Evolutionary conservation across 1,140 invertebrate genomes (phyloP).

Genomic region (Macrocentrus cingulum): DNA sequence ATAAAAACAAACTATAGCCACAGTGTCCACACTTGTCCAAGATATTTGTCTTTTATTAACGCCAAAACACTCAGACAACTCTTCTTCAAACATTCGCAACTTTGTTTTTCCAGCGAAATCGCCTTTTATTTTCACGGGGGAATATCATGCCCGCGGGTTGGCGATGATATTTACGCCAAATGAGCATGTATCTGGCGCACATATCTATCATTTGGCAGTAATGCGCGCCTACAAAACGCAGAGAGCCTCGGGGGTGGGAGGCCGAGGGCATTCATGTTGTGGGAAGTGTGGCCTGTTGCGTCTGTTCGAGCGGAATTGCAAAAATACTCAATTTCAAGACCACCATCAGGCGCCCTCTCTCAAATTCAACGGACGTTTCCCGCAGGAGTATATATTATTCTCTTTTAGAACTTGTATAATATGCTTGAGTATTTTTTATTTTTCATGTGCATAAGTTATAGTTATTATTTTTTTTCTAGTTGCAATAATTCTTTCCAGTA

Average conservation of each 20-base stretch:
- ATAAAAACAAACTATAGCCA: no score
- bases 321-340: slow-evolving; percentile 46
- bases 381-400: no score
- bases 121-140: slow-evolving; percentile 23
- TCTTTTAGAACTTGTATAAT: no score
- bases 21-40: no score
- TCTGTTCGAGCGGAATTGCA: slow-evolving; percentile 46
- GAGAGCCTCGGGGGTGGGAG: neutral
- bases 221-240: no score
- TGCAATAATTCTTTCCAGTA: no score
- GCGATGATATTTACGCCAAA: slow-evolving; percentile 23
- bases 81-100: neutral
- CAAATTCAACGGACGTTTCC: slow-evolving; percentile 44
- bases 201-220: neutral
- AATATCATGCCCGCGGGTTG: slow-evolving; percentile 17
- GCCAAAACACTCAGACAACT: no score
- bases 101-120: slow-evolving; percentile 23
- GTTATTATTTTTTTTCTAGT: no score
- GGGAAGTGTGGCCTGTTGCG: slow-evolving; percentile 51
- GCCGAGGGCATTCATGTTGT: slow-evolving; percentile 28
- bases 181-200: neutral
- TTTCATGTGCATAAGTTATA: no score
- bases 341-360: slow-evolving; percentile 31
- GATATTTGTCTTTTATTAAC: neutral
- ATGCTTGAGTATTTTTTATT: no score